phyloP scores from a whole-genome alignment of 2,888 invertebrate genomes.

The Clusia tigrina region DNA sequence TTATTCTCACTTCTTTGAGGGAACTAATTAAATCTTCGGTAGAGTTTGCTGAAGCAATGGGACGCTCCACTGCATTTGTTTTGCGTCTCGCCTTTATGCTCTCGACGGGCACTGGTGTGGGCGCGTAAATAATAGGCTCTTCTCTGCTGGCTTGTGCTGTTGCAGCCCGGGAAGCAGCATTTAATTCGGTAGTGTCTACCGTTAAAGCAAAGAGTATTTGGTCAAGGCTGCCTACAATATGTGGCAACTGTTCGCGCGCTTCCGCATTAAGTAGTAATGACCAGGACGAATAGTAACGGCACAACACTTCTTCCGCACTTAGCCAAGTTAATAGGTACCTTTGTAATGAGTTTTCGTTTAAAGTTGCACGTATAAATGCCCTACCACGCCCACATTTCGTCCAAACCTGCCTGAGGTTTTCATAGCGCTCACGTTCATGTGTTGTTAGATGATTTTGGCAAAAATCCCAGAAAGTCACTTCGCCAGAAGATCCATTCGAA shows the following conservation, averaged over 20 bases:
- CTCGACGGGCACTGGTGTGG: constrained; percentile 67
- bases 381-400: constrained; percentile 71
- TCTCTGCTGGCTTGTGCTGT: constrained; percentile 42
- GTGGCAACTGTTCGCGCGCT: constrained; percentile 79
- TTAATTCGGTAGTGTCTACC: constrained; percentile 86
- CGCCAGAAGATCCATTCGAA: constrained; percentile 18
- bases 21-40: constrained; percentile 48
- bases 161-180: constrained; percentile 64
- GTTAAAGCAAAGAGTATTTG: constrained; percentile 92
- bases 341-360: constrained; percentile 92
- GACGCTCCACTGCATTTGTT: constrained; percentile 49
- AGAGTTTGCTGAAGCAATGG: constrained; percentile 52
- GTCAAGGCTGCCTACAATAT: constrained; percentile 86
- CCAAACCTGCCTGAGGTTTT: constrained; percentile 72
- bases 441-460: constrained; percentile 81
- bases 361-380: constrained; percentile 87
- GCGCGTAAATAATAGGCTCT: constrained; percentile 77
- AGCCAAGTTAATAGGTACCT: constrained; percentile 80
- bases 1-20: constrained; percentile 33
- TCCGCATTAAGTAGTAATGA: constrained; percentile 85
- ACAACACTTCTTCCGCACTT: constrained; percentile 70
- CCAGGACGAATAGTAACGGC: constrained; percentile 84
- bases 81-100: constrained; percentile 40
- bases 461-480: constrained; percentile 79
- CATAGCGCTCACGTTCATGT: constrained; percentile 87